Conservation (phyloP, 2,888 invertebrate species). For the Drosophila pseudotakahashii region DNA sequence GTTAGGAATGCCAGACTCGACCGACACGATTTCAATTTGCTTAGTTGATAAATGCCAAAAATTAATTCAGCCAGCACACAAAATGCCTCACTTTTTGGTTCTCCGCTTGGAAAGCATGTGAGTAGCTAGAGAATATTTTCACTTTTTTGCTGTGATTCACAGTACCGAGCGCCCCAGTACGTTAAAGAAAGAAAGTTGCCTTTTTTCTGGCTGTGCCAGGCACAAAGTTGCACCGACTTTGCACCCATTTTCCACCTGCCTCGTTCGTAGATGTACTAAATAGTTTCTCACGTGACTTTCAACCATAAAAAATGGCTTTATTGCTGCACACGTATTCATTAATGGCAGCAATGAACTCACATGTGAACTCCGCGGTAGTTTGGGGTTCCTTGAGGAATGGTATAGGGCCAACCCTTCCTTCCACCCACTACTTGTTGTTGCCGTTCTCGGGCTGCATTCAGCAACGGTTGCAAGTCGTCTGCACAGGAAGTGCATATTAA, state of each 20-base stretch:
- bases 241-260: neutral
- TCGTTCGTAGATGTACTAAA: conserved; percentile 72
- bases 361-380: conserved; percentile 56
- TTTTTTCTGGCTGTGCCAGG: conserved; percentile 75
- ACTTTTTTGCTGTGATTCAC: conserved; percentile 53
- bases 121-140: conserved; percentile 36
- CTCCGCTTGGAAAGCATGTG: conserved; percentile 4
- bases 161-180: conserved; percentile 2
- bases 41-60: conserved; percentile 71
- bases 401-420: neutral
- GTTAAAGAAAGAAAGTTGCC: conserved; percentile 60
- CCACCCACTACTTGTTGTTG: conserved; percentile 26
- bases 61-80: conserved; percentile 66
- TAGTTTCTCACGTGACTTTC: conserved; percentile 79
- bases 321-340: conserved; percentile 80
- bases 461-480: conserved; percentile 74
- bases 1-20: conserved; percentile 60
- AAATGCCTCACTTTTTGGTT: conserved; percentile 53
- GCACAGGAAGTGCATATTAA: conserved; percentile 79
- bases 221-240: conserved; percentile 63
- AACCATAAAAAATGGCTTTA: conserved; percentile 78
- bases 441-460: conserved; percentile 55
- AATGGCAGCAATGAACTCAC: conserved; percentile 79
- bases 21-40: conserved; percentile 75
- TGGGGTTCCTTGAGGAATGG: conserved; percentile 32